These are phyloP conservation scores for Brenthis ino DNA, from an alignment of 2,888 invertebrate species.

Conservation along the genomic window DNA sequence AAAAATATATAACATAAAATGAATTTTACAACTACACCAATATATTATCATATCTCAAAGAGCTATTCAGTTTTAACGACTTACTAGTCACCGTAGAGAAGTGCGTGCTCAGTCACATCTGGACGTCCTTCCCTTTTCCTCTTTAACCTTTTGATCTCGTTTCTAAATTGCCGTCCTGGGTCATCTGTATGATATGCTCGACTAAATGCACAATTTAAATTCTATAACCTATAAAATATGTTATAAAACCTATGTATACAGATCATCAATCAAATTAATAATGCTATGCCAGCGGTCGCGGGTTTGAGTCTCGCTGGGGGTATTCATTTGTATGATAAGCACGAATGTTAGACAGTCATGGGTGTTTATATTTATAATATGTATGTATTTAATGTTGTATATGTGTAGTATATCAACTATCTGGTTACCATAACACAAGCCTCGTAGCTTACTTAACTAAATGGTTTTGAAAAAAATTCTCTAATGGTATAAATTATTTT, in stretches of 20 bases:
- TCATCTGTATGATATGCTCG: background rate
- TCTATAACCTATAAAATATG: background rate
- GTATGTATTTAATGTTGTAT: too few species aligned
- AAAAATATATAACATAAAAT: background rate
- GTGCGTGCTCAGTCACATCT: conserved; percentile 8
- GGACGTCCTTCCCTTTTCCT: background rate
- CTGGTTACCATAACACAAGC: too few species aligned
- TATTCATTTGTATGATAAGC: too few species aligned
- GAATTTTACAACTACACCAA: background rate
- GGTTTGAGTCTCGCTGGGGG: too few species aligned
- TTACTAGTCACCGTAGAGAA: background rate
- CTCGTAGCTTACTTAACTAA: too few species aligned
- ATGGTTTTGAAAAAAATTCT: too few species aligned
- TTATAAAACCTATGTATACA: background rate
- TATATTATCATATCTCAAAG: conserved; percentile 8
- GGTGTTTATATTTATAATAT: too few species aligned
- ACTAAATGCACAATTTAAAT: background rate
- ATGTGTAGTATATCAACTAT: too few species aligned
- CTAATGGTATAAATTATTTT: too few species aligned
- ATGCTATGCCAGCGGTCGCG: too few species aligned
- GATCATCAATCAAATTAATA: too few species aligned
- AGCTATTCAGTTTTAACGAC: conserved; percentile 8
- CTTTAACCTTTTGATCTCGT: background rate
- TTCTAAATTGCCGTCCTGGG: conserved; percentile 1
- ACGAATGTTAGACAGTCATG: too few species aligned